Conservation (phyloP, 2,797 vertebrate genomes). For the Chaunax sp. region DNA sequence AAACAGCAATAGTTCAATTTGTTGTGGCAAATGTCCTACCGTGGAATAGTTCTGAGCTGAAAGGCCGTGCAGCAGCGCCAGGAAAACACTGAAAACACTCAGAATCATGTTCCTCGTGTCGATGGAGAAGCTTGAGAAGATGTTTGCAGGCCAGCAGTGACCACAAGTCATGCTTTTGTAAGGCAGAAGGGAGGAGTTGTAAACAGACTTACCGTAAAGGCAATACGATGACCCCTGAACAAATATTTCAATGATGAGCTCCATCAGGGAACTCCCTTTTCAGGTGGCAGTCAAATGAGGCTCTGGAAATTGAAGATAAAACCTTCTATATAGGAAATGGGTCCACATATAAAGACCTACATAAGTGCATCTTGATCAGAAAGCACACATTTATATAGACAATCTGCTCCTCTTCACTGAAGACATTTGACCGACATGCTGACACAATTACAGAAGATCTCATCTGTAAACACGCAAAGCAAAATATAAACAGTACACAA, state of each 20-base stretch:
- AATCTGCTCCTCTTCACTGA: not conserved
- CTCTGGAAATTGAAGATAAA: not conserved
- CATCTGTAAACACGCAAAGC: not conserved
- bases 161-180: conserved; percentile 24
- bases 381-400: not conserved
- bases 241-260: conserved; percentile 16
- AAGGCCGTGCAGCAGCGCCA: conserved; percentile 29
- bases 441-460: not conserved
- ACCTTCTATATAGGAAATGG: not conserved
- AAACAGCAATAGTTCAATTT: not conserved
- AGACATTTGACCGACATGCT: conserved; percentile 1
- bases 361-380: not conserved
- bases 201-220: conserved; percentile 18
- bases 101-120: not conserved
- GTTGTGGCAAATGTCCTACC: not conserved
- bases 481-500: not conserved
- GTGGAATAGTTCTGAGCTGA: conserved; percentile 2
- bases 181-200: conserved; percentile 3
- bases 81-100: conserved; percentile 15
- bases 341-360: no score
- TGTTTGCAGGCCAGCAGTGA: not conserved
- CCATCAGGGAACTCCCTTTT: conserved; percentile 7
- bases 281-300: not conserved
- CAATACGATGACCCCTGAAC: not conserved
- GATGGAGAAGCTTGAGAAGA: not conserved